phyloP scores from a whole-genome alignment of 2,888 invertebrate genomes.

The Ichneumoninae sp. region DNA sequence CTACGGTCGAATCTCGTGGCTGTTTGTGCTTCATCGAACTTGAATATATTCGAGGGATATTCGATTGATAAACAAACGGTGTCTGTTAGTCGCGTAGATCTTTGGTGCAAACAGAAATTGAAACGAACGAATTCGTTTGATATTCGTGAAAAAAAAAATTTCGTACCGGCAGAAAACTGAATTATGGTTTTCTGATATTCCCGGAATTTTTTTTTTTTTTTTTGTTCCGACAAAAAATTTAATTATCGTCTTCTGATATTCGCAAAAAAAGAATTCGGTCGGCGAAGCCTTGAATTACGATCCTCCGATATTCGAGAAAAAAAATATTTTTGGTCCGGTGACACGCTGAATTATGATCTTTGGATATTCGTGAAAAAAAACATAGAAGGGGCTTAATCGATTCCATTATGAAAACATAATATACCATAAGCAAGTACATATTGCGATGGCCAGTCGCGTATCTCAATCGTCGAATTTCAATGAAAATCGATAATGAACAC shows the following conservation, averaged over 20 bases:
- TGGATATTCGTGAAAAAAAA: neutral
- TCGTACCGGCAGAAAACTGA: neutral
- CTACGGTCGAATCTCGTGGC: neutral
- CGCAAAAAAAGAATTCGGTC: neutral
- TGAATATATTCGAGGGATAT: slow-evolving; percentile 12
- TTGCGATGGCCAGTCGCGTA: neutral
- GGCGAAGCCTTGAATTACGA: neutral
- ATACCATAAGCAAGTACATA: neutral
- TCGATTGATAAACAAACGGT: neutral
- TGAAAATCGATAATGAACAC: slow-evolving; percentile 49
- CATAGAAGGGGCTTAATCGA: neutral
- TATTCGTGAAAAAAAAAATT: neutral
- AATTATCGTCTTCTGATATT: neutral
- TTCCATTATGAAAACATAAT: neutral
- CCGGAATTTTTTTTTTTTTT: too few species aligned
- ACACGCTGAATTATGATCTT: neutral
- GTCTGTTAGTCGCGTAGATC: neutral
- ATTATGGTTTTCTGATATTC: neutral
- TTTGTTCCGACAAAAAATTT: too few species aligned
- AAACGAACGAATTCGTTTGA: neutral
- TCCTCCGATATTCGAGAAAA: neutral
- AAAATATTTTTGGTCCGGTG: neutral
- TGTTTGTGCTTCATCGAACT: slow-evolving; percentile 4
- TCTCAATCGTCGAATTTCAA: neutral
- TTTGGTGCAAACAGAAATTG: neutral